Conservation (phyloP, 2,888 invertebrate genomes). For the Taphrorychus bicolor region DNA sequence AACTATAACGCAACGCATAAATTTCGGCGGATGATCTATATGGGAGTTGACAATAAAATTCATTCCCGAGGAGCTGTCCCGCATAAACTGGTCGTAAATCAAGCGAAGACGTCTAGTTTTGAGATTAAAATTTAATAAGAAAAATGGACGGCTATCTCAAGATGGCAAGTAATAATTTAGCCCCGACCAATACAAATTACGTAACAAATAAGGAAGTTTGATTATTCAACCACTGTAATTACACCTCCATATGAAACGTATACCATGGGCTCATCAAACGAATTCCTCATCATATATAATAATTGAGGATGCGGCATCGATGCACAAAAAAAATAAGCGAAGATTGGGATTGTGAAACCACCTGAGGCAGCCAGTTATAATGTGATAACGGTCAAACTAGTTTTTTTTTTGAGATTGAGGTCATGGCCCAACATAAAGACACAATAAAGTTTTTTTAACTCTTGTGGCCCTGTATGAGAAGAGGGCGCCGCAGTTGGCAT, state of each 20-base stretch:
- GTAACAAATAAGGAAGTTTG: background rate
- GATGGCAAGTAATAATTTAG: background rate
- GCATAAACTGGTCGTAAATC: constrained; percentile 13
- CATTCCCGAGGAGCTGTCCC: background rate
- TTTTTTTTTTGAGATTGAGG: no score
- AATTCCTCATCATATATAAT: background rate
- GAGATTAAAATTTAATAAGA: constrained; percentile 2
- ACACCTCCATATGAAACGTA: background rate
- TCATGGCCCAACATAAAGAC: background rate
- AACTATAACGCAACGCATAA: constrained; percentile 4
- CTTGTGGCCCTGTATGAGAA: constrained; percentile 16
- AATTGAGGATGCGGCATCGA: background rate
- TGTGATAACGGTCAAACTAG: constrained; percentile 4
- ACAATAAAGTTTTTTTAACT: constrained; percentile 14
- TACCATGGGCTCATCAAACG: background rate
- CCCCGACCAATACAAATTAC: background rate
- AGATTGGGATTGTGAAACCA: background rate
- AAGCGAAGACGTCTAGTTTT: background rate
- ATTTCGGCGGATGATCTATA: constrained; percentile 8
- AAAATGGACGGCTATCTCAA: background rate
- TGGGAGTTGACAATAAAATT: constrained; percentile 6
- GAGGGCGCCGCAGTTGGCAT: constrained; percentile 10
- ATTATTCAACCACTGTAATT: background rate
- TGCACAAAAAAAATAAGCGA: background rate
- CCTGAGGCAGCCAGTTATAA: background rate